Base-by-base conservation (phyloP, 2,113 vertebrate genomes). In the Rhinoptilus africanus region DNA sequence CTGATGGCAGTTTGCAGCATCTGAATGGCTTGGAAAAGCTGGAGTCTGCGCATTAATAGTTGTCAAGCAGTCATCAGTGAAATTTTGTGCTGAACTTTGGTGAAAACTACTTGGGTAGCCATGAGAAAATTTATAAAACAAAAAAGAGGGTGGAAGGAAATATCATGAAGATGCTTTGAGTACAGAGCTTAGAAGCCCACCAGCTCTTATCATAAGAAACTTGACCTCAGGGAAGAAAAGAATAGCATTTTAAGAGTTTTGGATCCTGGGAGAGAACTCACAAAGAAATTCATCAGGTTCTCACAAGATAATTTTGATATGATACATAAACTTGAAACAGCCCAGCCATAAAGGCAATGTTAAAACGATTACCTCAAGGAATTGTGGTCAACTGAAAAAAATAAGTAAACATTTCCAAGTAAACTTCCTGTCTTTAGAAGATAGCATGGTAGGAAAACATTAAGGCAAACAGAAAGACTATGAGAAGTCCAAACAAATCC, bases 311-410 rank as follows among this genome's bases (percentile, higher is more conserved):
- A 80, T 77, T 93, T 88, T 91, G 8, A 4, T 89, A 24, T 30
- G 19, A 35, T 76, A 28, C 8, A 20, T 26, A 88, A 41, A 41
- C 47, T 88, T 66, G 62, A 59, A 96, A 47, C n/a, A 89, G 71
- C 41, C 22, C 37, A 76, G 21, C 28, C 74, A 85, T 69, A 96
- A 93, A 85, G 15, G 13, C 66, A 92, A 37, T 50, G 41, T 72
- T 93, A 95, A 93, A 95, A 66, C 71, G 85, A 64, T 94, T 89
- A 69, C 27, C 48, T 85, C 34, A 79, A 89, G 62, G 62, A 87
- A 85, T 43, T 89, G 53, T 48, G 59, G 34, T 88, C 81, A 92
- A 53, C 27, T 53, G 39, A 43, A 86, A 77, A 83, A 83, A 89
- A 50, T 1, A 88, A 81, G 83, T 14, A 76, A 60, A 57, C 0